Evolutionary conservation across 2,113 vertebrate species (phyloP).

Genomic region (Jacana jacana): DNA sequence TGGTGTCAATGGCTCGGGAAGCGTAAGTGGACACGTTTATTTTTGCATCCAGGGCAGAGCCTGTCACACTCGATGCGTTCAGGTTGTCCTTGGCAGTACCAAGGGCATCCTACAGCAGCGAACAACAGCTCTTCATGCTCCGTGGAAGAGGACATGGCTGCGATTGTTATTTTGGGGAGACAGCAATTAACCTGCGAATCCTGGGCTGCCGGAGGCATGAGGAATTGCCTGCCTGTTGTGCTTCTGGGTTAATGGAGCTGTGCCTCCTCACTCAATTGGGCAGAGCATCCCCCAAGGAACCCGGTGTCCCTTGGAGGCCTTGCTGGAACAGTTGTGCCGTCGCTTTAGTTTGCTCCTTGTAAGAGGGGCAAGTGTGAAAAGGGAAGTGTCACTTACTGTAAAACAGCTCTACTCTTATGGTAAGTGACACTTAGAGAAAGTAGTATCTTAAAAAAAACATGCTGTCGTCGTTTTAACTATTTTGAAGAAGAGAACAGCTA

Average conservation of each 20-base stretch:
- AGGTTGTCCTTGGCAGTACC: conserved; percentile 31
- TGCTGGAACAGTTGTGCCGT: not conserved
- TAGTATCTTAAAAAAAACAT: not conserved
- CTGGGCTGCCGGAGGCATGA: not conserved
- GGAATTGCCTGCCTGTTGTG: not conserved
- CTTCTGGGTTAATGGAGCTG: conserved; percentile 29
- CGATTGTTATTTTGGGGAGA: not conserved
- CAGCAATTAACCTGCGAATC: conserved; percentile 22
- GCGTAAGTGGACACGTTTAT: not conserved
- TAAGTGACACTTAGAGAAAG: not conserved
- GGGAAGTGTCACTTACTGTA: not conserved
- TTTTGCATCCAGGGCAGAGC: not conserved
- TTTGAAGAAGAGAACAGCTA: not conserved
- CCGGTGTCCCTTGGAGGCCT: not conserved
- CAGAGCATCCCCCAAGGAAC: not conserved
- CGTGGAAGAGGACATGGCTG: not conserved
- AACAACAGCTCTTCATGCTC: not conserved
- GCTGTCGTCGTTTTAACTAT: no score
- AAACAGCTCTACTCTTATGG: not conserved
- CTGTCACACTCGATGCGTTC: not conserved
- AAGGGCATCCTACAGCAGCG: conserved; percentile 38
- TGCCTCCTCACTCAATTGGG: not conserved
- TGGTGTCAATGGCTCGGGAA: not conserved
- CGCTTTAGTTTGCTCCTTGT: not conserved
- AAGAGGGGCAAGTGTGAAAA: not conserved